Conservation (phyloP, 1,140 invertebrate species). For the Eubasilissa regina region DNA sequence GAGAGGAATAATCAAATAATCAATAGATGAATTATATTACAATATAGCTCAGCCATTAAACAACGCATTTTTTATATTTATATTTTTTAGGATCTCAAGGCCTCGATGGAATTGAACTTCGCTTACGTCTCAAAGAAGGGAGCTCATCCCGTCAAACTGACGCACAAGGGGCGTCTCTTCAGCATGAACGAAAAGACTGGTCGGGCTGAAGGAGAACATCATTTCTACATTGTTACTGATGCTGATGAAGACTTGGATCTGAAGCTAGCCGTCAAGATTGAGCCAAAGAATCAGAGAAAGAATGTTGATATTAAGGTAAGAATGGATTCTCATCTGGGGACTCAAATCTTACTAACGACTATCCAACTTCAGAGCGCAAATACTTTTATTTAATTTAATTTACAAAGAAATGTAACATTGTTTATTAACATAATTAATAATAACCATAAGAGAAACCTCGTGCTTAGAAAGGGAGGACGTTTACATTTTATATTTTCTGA, state of each 20-base stretch:
- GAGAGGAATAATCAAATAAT: no score
- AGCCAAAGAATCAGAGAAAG: constrained; percentile 8
- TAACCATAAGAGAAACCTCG: no score
- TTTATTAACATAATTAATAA: no score
- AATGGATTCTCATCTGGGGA: background rate
- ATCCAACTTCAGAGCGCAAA: no score
- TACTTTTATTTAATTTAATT: no score
- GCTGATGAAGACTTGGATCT: constrained; percentile 27
- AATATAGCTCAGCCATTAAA: no score
- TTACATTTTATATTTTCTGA: no score
- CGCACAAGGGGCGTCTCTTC: constrained; percentile 64
- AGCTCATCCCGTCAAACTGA: constrained; percentile 65
- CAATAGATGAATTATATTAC: no score
- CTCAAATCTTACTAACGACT: no score
- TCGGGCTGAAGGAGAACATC: background rate
- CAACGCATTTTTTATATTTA: no score
- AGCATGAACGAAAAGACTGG: constrained; percentile 60
- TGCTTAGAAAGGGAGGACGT: no score
- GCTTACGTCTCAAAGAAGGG: constrained; percentile 68
- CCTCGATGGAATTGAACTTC: background rate
- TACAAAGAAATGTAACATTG: no score
- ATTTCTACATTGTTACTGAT: background rate
- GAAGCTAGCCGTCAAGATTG: constrained; percentile 14
- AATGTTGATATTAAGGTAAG: constrained; percentile 18
- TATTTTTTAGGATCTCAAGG: constrained; percentile 28